phyloP scores from a whole-genome alignment of 2,797 vertebrate genomes.

The Oryzias dopingdopingensis region DNA sequence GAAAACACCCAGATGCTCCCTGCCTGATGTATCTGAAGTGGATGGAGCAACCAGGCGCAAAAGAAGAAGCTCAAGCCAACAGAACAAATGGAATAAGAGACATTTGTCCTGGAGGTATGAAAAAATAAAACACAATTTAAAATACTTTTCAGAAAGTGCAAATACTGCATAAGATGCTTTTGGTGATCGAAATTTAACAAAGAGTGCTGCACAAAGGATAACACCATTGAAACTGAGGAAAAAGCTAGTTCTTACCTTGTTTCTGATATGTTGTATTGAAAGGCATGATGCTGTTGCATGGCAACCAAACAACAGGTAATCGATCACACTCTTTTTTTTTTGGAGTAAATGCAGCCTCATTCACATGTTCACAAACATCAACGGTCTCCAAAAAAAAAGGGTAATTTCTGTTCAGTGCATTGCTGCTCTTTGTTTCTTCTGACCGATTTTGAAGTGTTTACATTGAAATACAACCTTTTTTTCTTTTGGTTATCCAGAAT shows the following conservation, averaged over 20 bases:
- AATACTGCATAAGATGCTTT: not conserved
- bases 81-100: constrained; percentile 91
- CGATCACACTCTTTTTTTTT: not conserved
- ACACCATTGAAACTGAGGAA: not conserved
- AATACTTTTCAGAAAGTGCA: not conserved
- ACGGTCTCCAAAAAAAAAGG: not conserved
- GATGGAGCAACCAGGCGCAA: constrained; percentile 68
- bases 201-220: not conserved
- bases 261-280: not conserved
- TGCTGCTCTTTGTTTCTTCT: too few relatives aligned
- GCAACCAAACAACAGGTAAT: constrained; percentile 10
- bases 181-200: too few relatives aligned
- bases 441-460: too few relatives aligned
- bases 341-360: not conserved
- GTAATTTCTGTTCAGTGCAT: not conserved
- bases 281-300: constrained; percentile 14
- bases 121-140: not conserved
- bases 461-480: not conserved
- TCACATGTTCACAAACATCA: not conserved
- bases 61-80: constrained; percentile 72
- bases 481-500: not conserved
- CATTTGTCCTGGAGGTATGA: constrained; percentile 95
- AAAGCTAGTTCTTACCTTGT: not conserved
- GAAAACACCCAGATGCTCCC: constrained; percentile 94
- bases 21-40: constrained; percentile 80